phyloP scores from a whole-genome alignment of 2,888 invertebrate genomes.

The Drosophila barbarae region DNA sequence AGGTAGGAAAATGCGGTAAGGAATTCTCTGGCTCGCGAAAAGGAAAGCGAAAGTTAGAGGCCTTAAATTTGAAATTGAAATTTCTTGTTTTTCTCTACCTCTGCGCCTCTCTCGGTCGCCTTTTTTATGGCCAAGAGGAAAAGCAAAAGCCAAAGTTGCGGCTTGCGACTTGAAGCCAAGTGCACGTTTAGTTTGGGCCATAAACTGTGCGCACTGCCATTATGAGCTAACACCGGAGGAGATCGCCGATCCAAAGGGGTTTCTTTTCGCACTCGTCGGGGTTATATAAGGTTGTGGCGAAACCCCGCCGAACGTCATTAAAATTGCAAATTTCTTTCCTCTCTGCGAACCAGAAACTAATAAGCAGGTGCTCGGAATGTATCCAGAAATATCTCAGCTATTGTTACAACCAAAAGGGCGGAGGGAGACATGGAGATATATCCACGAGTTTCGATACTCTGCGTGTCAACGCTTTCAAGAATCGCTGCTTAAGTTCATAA shows the following conservation, averaged over 20 bases:
- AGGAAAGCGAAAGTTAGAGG: slow-evolving; percentile 61
- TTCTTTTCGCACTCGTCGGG: slow-evolving; percentile 48
- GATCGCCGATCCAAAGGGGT: slow-evolving; percentile 20
- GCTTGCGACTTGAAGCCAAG: slow-evolving; percentile 32
- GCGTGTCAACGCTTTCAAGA: slow-evolving; percentile 26
- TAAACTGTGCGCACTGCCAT: slow-evolving; percentile 53
- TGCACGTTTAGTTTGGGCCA: slow-evolving; percentile 53
- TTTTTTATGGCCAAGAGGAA: slow-evolving; percentile 32
- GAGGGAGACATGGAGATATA: background rate
- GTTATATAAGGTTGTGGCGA: slow-evolving; percentile 54
- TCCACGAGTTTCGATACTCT: slow-evolving; percentile 15
- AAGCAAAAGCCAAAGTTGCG: slow-evolving; percentile 35
- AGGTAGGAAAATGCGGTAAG: slow-evolving; percentile 32
- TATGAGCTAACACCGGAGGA: slow-evolving; percentile 45
- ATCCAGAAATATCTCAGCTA: slow-evolving; percentile 20
- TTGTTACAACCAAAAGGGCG: slow-evolving; percentile 7
- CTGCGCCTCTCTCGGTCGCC: slow-evolving; percentile 4
- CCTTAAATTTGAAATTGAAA: slow-evolving; percentile 51
- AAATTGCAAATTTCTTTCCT: slow-evolving; percentile 52
- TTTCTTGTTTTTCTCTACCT: slow-evolving; percentile 33
- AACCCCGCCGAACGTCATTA: slow-evolving; percentile 37
- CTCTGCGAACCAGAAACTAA: slow-evolving; percentile 33
- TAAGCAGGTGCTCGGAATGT: slow-evolving; percentile 31
- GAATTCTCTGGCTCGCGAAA: slow-evolving; percentile 37
- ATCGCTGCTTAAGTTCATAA: slow-evolving; percentile 23